A percentile compares a stretch with the other conserved stretches of the same genome.
Evolutionary conservation across 1,140 invertebrate species (phyloP).

Genomic region (Rhynchophorus ferrugineus): DNA sequence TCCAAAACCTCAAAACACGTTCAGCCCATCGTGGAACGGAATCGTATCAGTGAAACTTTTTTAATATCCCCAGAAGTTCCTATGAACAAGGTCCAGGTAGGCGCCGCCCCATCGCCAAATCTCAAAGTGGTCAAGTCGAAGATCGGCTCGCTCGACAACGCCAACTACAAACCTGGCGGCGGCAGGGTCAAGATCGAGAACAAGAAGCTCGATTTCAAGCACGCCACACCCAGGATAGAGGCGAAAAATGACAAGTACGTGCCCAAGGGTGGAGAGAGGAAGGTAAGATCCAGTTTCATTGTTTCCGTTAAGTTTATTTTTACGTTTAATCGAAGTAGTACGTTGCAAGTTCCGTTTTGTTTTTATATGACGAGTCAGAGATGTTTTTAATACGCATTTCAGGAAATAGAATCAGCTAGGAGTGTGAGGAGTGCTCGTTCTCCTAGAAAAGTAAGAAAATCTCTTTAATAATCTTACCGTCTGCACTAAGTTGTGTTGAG

Average conservation of each 20-base stretch:
- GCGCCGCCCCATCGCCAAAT: conserved; percentile 82
- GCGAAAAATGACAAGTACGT: conserved; percentile 87
- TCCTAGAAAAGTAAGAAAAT: conserved; percentile 16
- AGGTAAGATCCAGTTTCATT: conserved; percentile 54
- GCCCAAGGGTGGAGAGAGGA: conserved; percentile 85
- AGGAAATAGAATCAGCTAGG: conserved; percentile 11
- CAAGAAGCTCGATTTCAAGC: conserved; percentile 76
- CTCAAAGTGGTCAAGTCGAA: conserved; percentile 86
- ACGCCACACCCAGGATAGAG: conserved; percentile 73
- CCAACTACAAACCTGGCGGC: conserved; percentile 83
- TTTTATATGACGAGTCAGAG: background rate
- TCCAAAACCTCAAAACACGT: background rate
- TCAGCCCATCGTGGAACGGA: background rate
- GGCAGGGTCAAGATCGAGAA: conserved; percentile 85
- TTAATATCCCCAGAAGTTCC: conserved; percentile 58
- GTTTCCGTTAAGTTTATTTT: no score
- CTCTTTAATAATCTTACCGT: background rate
- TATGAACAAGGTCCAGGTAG: conserved; percentile 91
- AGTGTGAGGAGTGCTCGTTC: conserved; percentile 8
- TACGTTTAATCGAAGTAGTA: no score
- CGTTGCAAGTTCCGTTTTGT: background rate
- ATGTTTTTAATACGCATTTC: background rate
- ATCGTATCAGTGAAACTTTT: background rate
- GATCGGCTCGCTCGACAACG: conserved; percentile 90
- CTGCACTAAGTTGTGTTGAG: background rate